Evolutionary conservation across 2,888 invertebrate genomes (phyloP).

Genomic region (Julus scandinavius): DNA sequence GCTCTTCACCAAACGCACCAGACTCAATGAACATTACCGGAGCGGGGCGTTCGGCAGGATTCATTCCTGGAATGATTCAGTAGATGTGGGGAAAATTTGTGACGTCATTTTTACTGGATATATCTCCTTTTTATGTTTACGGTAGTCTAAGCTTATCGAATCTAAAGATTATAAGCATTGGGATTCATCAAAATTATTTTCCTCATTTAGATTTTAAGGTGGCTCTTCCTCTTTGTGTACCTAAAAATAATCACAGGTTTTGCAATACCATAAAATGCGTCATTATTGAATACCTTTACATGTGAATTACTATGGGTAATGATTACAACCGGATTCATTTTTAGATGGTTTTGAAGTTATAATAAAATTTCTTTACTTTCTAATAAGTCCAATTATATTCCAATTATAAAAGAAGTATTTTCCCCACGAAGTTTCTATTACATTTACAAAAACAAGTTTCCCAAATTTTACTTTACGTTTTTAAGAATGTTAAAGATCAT

Average conservation of each 20-base stretch:
- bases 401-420: too few relatives aligned
- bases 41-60: background rate
- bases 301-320: too few relatives aligned
- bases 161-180: background rate
- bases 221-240: background rate
- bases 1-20: too few relatives aligned
- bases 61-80: background rate
- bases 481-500: too few relatives aligned
- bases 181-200: background rate
- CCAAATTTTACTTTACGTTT: too few relatives aligned
- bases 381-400: too few relatives aligned
- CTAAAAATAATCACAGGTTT: background rate
- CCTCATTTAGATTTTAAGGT: background rate
- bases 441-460: too few relatives aligned
- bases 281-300: background rate
- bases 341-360: too few relatives aligned
- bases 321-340: too few relatives aligned
- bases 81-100: background rate
- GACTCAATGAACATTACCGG: background rate
- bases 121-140: background rate
- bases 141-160: background rate
- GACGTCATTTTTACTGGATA: background rate
- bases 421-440: too few relatives aligned
- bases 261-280: background rate
- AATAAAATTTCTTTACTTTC: too few relatives aligned